Conservation (phyloP, 2,113 vertebrate species). For the Passer montanus region DNA sequence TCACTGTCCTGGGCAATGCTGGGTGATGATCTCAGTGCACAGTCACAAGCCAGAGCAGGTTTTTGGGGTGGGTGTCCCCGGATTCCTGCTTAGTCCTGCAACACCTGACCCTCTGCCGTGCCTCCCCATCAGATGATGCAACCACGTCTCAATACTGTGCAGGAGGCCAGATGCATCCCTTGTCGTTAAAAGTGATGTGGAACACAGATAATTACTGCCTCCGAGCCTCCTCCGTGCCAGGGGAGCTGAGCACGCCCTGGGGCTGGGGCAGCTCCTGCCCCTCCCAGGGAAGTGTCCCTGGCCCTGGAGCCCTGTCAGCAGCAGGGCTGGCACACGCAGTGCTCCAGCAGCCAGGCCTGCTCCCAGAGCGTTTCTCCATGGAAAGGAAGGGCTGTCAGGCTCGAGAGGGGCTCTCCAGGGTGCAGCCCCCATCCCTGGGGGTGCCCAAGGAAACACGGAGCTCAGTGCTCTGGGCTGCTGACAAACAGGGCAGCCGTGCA, state of each 20-base stretch:
- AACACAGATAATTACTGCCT: not conserved
- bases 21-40: not conserved
- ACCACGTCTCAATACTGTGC: fast-evolving
- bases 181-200: fast-evolving
- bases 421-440: not conserved
- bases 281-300: not conserved
- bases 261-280: not conserved
- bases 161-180: not conserved
- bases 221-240: not conserved
- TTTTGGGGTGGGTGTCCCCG: not conserved
- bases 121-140: not conserved
- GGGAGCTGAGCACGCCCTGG: not conserved
- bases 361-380: fast-evolving
- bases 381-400: not conserved
- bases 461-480: not conserved
- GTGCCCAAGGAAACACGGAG: not conserved
- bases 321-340: fast-evolving
- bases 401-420: not conserved
- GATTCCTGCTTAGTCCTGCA: not conserved
- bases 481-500: not conserved
- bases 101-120: fast-evolving
- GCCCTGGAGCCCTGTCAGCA: fast-evolving
- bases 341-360: not conserved
- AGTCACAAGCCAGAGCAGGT: not conserved
- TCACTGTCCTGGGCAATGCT: not conserved